Conservation (phyloP, 2,888 invertebrate species). For the Apoda limacodes region DNA sequence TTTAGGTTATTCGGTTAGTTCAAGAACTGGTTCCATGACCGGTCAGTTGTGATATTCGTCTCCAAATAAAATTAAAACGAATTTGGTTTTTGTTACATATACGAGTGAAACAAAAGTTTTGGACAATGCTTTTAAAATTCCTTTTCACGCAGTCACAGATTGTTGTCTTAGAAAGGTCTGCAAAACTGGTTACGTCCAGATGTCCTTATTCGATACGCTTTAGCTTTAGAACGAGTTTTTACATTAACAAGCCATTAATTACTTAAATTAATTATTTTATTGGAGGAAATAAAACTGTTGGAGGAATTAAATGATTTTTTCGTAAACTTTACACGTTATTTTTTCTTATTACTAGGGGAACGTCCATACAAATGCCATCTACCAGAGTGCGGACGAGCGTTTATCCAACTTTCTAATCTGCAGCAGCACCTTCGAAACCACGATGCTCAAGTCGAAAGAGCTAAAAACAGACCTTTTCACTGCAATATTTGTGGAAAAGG, state of each 20-base stretch:
- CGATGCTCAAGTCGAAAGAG: conserved; percentile 94
- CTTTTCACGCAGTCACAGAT: no score
- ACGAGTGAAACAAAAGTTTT: no score
- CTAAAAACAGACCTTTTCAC: conserved; percentile 95
- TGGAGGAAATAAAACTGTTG: background rate
- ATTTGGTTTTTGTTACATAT: no score
- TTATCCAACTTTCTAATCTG: conserved; percentile 95
- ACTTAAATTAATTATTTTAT: background rate
- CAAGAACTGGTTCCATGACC: conserved; percentile 15
- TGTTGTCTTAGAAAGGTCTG: conserved; percentile 2
- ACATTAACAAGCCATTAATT: background rate
- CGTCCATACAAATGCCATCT: conserved; percentile 97
- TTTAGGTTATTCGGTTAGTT: conserved; percentile 29
- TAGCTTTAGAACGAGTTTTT: background rate
- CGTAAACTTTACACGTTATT: conserved; percentile 27
- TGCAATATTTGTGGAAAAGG: conserved; percentile 97
- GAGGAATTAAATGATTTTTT: no score
- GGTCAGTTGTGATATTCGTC: conserved; percentile 19
- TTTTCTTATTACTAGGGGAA: conserved; percentile 78
- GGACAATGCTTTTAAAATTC: no score
- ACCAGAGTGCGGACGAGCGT: conserved; percentile 95
- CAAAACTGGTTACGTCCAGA: conserved; percentile 14
- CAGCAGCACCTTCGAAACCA: conserved; percentile 97
- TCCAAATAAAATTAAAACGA: no score
- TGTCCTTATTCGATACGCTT: background rate